Conservation (phyloP, 2,113 vertebrate species). For the Gorsachius goisagi region DNA sequence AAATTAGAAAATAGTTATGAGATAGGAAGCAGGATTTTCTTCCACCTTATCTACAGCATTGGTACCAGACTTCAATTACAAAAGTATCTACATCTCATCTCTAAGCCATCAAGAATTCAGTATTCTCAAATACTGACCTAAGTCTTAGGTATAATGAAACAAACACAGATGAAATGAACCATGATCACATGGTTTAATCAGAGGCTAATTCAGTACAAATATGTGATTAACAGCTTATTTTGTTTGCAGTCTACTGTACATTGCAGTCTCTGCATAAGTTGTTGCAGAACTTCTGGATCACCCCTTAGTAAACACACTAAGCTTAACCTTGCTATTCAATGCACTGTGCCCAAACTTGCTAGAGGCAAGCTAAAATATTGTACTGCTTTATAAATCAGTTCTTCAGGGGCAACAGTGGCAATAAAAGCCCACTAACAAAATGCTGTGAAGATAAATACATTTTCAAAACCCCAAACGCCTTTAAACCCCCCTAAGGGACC, state of each 20-base stretch:
- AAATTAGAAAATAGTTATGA: background rate
- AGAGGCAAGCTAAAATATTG: background rate
- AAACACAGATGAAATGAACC: background rate
- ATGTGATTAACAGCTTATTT: background rate
- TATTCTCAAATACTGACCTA: background rate
- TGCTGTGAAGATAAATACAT: background rate
- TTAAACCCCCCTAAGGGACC: background rate
- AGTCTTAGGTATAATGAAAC: background rate
- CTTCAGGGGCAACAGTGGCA: background rate
- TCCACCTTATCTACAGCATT: background rate
- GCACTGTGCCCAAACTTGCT: background rate
- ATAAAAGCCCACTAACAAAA: background rate
- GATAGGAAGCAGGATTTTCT: background rate
- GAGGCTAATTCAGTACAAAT: background rate
- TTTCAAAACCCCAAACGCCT: background rate
- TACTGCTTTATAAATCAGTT: background rate
- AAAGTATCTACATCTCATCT: background rate
- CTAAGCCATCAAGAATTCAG: background rate
- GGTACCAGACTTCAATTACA: background rate
- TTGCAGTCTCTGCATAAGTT: background rate
- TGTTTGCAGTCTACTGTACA: background rate
- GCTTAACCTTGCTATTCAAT: background rate
- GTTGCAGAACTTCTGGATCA: background rate
- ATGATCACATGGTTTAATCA: background rate
- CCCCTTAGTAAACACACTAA: background rate